phyloP scores from a whole-genome alignment of 1,140 invertebrate genomes.

The Popillia japonica region DNA sequence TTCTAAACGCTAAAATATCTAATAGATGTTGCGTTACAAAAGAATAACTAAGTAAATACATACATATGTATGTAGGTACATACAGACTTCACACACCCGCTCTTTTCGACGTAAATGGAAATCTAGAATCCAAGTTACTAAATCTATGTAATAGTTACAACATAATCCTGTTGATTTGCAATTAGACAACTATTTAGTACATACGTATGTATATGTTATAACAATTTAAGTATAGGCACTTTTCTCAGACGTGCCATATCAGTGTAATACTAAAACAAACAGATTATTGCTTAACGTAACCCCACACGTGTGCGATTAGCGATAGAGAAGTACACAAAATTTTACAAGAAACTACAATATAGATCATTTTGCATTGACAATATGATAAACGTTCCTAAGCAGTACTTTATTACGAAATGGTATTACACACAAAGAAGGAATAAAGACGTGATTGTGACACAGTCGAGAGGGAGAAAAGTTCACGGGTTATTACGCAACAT shows the following conservation, averaged over 20 bases:
- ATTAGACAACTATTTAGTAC: too few relatives aligned
- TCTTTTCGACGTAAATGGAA: too few relatives aligned
- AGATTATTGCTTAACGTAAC: neutral
- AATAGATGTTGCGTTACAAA: too few relatives aligned
- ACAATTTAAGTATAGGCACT: too few relatives aligned
- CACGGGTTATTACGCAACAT: neutral
- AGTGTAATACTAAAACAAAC: neutral
- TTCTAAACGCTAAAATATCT: too few relatives aligned
- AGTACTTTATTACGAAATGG: neutral
- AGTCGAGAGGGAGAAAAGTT: neutral
- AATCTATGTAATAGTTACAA: too few relatives aligned
- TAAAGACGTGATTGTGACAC: neutral
- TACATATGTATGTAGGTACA: too few relatives aligned
- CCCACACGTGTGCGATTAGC: neutral
- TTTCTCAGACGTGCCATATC: neutral
- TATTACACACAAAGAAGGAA: neutral
- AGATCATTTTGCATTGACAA: conserved; percentile 10
- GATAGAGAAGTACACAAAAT: neutral
- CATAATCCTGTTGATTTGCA: too few relatives aligned
- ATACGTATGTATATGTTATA: too few relatives aligned
- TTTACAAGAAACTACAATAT: conserved; percentile 7
- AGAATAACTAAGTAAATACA: too few relatives aligned
- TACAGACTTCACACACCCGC: too few relatives aligned
- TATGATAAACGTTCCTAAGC: neutral
- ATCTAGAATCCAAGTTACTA: too few relatives aligned